Evolutionary conservation across 2,113 vertebrate genomes (phyloP).

Genomic region (Anoplopoma fimbria): DNA sequence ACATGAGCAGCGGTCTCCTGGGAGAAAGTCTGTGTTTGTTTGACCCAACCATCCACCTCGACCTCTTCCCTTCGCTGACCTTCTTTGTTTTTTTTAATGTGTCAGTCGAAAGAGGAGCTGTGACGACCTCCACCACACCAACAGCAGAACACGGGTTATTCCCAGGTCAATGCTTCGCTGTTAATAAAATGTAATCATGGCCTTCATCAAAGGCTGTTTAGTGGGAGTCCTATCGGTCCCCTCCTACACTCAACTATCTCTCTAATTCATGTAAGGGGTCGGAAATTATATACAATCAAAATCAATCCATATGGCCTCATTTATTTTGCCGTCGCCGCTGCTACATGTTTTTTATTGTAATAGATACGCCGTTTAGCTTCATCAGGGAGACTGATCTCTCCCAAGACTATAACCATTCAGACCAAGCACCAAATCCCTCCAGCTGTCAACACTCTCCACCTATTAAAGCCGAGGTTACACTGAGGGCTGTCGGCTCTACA

Average conservation of each 20-base stretch:
- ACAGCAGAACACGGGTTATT: background rate
- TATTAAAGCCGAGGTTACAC: conserved; percentile 10
- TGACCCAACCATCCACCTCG: too few relatives aligned
- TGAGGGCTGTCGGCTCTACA: conserved; percentile 29
- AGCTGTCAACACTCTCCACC: conserved; percentile 46
- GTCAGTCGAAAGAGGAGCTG: background rate
- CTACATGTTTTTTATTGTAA: conserved; percentile 31
- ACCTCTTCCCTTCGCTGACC: too few relatives aligned
- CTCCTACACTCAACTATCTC: background rate
- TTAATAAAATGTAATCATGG: background rate
- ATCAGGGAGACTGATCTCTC: conserved; percentile 44
- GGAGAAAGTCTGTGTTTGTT: too few relatives aligned
- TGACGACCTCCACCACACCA: background rate
- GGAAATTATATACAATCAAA: background rate
- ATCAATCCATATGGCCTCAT: conserved; percentile 40
- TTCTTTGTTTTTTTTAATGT: too few relatives aligned
- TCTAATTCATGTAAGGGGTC: conserved; percentile 12
- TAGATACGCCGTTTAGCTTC: conserved; percentile 18
- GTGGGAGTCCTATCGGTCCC: background rate
- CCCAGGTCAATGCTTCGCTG: background rate
- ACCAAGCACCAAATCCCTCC: conserved; percentile 25
- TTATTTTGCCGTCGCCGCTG: conserved; percentile 5
- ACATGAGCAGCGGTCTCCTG: too few relatives aligned
- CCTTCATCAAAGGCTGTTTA: background rate
- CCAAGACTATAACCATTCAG: conserved; percentile 26